Conservation (phyloP, 2,797 vertebrate genomes). For the Lacerta agilis region DNA sequence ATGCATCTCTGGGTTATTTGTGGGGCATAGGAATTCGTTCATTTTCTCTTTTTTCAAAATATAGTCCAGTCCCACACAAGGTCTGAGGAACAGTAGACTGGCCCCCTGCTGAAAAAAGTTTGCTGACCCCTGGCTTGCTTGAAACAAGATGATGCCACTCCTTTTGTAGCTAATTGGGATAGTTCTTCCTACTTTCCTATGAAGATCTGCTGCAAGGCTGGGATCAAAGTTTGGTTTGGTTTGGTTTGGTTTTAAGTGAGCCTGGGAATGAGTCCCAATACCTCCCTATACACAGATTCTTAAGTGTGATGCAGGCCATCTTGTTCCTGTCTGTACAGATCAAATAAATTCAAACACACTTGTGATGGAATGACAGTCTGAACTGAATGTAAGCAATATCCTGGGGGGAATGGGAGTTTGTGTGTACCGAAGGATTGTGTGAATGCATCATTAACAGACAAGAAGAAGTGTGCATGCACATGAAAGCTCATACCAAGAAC, state of each 20-base stretch:
- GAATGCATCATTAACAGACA: background rate
- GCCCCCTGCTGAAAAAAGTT: too few species aligned
- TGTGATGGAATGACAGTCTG: background rate
- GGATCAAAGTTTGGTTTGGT: too few species aligned
- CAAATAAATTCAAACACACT: background rate
- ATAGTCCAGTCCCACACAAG: too few species aligned
- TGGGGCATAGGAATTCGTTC: too few species aligned
- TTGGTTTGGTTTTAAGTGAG: background rate
- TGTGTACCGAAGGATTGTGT: background rate
- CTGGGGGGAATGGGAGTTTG: background rate
- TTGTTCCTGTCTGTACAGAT: too few species aligned
- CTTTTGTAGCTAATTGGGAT: background rate
- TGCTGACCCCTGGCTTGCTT: background rate
- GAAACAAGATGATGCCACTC: background rate
- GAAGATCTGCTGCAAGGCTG: background rate
- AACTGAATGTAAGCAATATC: background rate
- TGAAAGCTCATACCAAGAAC: too few species aligned
- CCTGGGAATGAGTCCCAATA: background rate
- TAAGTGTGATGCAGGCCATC: background rate
- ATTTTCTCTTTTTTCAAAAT: too few species aligned
- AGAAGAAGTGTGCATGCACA: too few species aligned
- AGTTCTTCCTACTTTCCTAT: background rate
- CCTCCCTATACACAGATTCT: background rate
- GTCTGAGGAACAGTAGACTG: too few species aligned
- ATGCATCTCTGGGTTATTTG: too few species aligned